Evolutionary conservation across 1,140 invertebrate genomes (phyloP), one percentile per base, ranked within the genome.

Genomic region (Tetragnatha versicolor): DNA sequence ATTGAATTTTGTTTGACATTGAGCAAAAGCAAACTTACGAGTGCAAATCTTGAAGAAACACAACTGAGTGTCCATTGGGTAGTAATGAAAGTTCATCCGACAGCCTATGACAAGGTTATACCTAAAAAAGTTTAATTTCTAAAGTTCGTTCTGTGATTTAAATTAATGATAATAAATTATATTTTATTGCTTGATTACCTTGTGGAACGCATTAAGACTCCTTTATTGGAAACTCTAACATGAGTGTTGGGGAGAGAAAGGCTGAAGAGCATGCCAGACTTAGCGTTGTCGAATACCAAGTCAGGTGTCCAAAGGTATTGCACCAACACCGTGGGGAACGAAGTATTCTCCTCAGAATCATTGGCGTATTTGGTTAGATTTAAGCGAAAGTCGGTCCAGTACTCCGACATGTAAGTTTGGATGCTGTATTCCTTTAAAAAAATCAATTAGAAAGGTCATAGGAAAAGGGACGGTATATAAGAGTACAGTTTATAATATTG

Each of bases 21-120:
- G 42, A n/a, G n/a, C n/a, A n/a, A n/a, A n/a, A n/a, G n/a, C n/a
- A n/a, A n/a, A 84, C 84, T 83, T 73, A 85, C 84, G 12, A 83
- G 84, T 55, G 82, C 80, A 27, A 85, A n/a, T 73, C 33, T 82
- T 82, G 10, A 85, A 35, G 3, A 79, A 80, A 63, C 84, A 85
- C 3, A 69, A 66, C 51, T 85, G 84, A 6, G 68, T 81, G 66
- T 85, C 84, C 81, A 85, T 83, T 17, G 84, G 84, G 79, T 84
- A 85, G 10, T 80, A 82, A 12, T 84, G 81, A n/a, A 85, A 80
- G 25, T 81, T 72, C 84, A 85, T 84, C 9, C 76, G 82, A 58
- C 84, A 85, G 5, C 69, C 63, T 4, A 81, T 81, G 22, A 77
- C 68, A n/a, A 82, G 68, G 9, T 68, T 78, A 47, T 81, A 73